Percentiles rank a stretch among this genome's conserved stretches.
These are phyloP conservation scores for Cirrhinus mrigala DNA, from an alignment of 2,797 vertebrate species.

Conservation along the genomic window DNA sequence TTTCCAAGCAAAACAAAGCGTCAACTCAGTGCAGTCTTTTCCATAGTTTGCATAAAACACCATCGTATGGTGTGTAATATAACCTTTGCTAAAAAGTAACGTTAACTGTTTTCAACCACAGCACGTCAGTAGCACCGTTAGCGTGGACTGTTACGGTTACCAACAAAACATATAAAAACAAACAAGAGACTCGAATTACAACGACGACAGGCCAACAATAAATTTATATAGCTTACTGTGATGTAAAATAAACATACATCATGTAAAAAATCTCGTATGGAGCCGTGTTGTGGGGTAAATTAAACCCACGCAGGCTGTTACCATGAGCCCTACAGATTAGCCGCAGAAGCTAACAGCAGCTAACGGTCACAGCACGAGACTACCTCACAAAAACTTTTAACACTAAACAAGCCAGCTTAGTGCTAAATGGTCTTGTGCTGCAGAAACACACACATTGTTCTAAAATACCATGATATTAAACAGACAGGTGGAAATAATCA, in stretches of 20 bases:
- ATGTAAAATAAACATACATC: background rate
- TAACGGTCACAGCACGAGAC: conserved; percentile 41
- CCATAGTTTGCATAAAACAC: background rate
- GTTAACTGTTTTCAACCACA: background rate
- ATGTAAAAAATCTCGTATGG: background rate
- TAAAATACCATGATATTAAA: background rate
- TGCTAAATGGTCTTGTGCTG: background rate
- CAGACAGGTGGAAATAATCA: background rate
- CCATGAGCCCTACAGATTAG: conserved; percentile 34
- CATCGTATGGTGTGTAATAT: background rate
- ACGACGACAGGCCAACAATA: background rate
- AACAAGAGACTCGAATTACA: background rate
- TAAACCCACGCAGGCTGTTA: background rate
- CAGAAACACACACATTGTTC: background rate
- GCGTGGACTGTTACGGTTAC: background rate
- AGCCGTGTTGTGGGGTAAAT: background rate
- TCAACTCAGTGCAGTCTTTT: background rate
- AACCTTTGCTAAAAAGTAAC: background rate
- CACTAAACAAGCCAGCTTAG: background rate
- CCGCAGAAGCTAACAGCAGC: conserved; percentile 20
- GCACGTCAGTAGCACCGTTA: conserved; percentile 1
- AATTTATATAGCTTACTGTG: background rate
- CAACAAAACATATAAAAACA: background rate
- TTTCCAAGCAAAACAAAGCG: background rate
- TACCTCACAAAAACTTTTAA: background rate